phyloP scores from a whole-genome alignment of 2,797 vertebrate genomes.

The Anomalospiza imberbis region DNA sequence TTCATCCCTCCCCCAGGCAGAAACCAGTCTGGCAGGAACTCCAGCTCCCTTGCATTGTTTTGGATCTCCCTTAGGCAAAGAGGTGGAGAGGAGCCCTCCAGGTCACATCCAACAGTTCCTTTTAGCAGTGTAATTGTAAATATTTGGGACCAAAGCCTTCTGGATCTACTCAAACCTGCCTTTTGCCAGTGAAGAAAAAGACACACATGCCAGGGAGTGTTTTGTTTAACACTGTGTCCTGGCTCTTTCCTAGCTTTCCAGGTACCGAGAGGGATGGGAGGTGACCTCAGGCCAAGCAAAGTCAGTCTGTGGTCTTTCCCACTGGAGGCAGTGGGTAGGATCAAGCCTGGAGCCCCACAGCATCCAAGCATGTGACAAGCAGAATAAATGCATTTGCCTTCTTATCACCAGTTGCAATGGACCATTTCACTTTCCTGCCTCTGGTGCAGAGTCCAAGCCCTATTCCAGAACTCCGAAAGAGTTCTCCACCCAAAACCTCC shows the following conservation, averaged over 20 bases:
- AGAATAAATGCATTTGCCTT: neutral
- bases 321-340: neutral
- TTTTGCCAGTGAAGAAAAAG: neutral
- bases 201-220: neutral
- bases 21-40: neutral
- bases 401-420: neutral
- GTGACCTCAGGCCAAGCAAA: neutral
- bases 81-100: slow-evolving; percentile 3
- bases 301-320: neutral
- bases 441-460: neutral
- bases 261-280: neutral
- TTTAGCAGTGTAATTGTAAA: neutral
- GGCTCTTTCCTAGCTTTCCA: neutral
- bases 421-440: neutral
- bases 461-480: neutral
- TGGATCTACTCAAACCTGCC: neutral
- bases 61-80: neutral
- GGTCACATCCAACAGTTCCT: neutral
- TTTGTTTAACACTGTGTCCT: neutral
- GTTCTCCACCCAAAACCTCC: neutral
- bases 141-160: slow-evolving; percentile 46
- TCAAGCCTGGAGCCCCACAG: neutral
- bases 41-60: slow-evolving; percentile 4
- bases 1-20: neutral
- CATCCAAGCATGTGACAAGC: neutral